phyloP scores from a whole-genome alignment of 2,888 invertebrate genomes.

The Caenorhabditis panamensis region DNA sequence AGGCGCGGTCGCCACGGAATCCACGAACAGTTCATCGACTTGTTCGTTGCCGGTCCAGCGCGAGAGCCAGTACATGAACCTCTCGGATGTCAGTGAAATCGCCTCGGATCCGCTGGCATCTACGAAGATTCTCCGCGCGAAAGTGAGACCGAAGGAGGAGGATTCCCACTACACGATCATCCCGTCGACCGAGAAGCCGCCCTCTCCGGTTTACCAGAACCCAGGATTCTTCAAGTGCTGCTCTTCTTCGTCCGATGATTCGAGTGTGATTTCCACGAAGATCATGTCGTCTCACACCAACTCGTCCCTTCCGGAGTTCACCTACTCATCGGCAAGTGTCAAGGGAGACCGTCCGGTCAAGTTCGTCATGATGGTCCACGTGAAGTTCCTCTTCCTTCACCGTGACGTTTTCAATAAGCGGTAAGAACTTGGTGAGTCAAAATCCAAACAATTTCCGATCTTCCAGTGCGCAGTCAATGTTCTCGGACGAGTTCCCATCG shows the following conservation, averaged over 20 bases:
- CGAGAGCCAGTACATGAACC: neutral
- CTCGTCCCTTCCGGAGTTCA: constrained; percentile 14
- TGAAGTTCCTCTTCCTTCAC: constrained; percentile 42
- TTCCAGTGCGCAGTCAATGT: constrained; percentile 34
- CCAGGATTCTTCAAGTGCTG: neutral
- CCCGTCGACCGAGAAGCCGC: neutral
- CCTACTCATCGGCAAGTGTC: constrained; percentile 21
- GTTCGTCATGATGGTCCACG: constrained; percentile 42
- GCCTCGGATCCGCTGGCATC: neutral
- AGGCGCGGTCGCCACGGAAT: neutral
- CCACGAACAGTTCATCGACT: neutral
- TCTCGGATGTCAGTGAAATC: neutral
- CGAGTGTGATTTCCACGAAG: neutral
- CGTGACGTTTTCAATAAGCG: constrained; percentile 15
- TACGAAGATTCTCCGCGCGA: neutral
- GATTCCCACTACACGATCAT: neutral
- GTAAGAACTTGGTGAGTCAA: neutral
- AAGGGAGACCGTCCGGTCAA: constrained; percentile 17
- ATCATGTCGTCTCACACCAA: neutral
- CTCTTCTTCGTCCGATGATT: neutral
- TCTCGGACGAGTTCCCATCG: constrained; percentile 46
- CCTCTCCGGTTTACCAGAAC: neutral
- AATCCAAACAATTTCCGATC: neutral
- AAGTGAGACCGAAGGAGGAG: neutral
- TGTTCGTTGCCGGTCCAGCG: neutral